These are phyloP conservation scores for Bradynema listronoti DNA, from an alignment of 1,140 invertebrate genomes.

Conservation along the genomic window DNA sequence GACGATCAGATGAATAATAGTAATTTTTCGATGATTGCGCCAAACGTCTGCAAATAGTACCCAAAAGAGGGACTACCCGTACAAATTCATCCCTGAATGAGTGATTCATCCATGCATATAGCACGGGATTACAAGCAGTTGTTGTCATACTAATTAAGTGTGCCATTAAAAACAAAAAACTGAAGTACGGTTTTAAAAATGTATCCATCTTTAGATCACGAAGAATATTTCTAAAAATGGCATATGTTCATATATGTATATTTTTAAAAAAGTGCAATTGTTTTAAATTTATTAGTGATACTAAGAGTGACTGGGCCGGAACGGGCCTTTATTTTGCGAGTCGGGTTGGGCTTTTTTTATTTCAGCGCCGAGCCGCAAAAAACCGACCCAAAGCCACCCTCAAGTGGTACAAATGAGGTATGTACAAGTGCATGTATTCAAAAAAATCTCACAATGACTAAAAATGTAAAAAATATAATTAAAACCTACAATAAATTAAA, in stretches of 20 bases:
- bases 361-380: background rate
- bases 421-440: too few species aligned
- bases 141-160: constrained; percentile 91
- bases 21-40: too few species aligned
- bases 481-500: constrained; percentile 47
- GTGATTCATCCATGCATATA: constrained; percentile 91
- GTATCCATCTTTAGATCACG: constrained; percentile 69
- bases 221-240: constrained; percentile 69
- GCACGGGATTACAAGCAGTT: constrained; percentile 87
- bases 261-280: too few species aligned
- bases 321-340: too few species aligned
- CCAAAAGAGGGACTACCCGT: constrained; percentile 34
- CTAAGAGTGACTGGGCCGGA: too few species aligned
- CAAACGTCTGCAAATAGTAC: constrained; percentile 11
- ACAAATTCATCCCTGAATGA: constrained; percentile 44
- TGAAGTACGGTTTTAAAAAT: constrained; percentile 71
- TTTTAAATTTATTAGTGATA: too few species aligned
- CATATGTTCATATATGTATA: too few species aligned
- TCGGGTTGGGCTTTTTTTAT: background rate
- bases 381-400: background rate
- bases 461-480: constrained; percentile 1
- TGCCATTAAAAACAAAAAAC: constrained; percentile 75
- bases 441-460: too few species aligned
- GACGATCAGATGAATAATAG: too few species aligned
- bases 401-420: too few species aligned